A percentile compares a stretch with the other conserved stretches of the same genome.
phyloP scores from a whole-genome alignment of 1,140 invertebrate species.

The Cydia fagiglandana region DNA sequence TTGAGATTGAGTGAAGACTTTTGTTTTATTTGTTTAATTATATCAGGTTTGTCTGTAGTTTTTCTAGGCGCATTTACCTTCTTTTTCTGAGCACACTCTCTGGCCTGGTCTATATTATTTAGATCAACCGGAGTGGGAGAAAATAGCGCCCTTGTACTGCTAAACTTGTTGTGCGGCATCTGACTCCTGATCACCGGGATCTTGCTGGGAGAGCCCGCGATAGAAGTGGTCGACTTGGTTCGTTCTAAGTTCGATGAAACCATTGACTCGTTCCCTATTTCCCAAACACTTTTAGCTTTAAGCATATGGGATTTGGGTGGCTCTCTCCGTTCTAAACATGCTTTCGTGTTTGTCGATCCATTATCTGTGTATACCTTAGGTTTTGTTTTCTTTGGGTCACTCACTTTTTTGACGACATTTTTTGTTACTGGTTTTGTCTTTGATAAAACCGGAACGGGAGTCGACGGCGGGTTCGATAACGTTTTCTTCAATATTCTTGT shows the following conservation, averaged over 20 bases:
- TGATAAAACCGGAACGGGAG: slow-evolving; percentile 66
- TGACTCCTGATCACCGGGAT: slow-evolving; percentile 80
- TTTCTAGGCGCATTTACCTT: slow-evolving; percentile 61
- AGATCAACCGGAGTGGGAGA: slow-evolving; percentile 80
- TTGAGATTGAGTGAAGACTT: slow-evolving; percentile 69
- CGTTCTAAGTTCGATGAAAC: slow-evolving; percentile 67
- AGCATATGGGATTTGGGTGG: slow-evolving; percentile 71
- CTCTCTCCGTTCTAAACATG: slow-evolving; percentile 53
- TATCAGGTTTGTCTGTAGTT: slow-evolving; percentile 60
- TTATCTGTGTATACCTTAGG: slow-evolving; percentile 56
- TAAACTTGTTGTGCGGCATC: slow-evolving; percentile 73
- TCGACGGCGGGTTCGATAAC: slow-evolving; percentile 75
- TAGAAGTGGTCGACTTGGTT: slow-evolving; percentile 77
- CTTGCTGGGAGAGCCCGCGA: slow-evolving; percentile 79
- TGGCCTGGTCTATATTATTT: slow-evolving; percentile 76
- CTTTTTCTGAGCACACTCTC: slow-evolving; percentile 79
- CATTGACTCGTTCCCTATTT: slow-evolving; percentile 72
- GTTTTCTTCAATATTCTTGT: slow-evolving; percentile 78
- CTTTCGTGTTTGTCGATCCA: slow-evolving; percentile 51
- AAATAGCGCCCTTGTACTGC: slow-evolving; percentile 75
- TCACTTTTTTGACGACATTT: slow-evolving; percentile 69
- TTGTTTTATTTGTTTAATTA: slow-evolving; percentile 68
- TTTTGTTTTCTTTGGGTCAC: slow-evolving; percentile 70
- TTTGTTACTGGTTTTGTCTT: slow-evolving; percentile 64
- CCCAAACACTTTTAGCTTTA: slow-evolving; percentile 80